A percentile compares a stretch with the other conserved stretches of the same genome.
Conservation (phyloP, 2,797 vertebrate genomes). For the Okamejei kenojei region DNA sequence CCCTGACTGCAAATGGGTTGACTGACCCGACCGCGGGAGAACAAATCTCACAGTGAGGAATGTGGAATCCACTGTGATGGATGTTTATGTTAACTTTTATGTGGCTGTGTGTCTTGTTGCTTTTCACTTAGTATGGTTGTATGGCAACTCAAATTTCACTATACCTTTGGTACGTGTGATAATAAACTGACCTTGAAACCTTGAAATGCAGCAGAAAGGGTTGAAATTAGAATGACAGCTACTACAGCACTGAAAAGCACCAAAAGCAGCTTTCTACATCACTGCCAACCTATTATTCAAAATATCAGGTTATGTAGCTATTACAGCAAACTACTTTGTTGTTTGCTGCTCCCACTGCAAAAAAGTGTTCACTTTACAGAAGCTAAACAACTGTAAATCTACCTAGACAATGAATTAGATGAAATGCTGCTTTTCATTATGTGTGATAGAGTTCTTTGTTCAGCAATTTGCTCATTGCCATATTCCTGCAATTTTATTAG, state of each 20-base stretch:
- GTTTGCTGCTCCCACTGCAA: background rate
- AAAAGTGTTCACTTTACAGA: background rate
- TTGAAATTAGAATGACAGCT: background rate
- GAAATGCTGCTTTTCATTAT: background rate
- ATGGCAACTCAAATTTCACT: no score
- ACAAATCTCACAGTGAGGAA: no score
- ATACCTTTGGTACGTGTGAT: no score
- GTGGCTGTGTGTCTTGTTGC: no score
- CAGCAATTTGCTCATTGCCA: background rate
- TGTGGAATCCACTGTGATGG: no score
- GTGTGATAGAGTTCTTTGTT: background rate
- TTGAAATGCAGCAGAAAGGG: no score
- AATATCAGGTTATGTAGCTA: background rate
- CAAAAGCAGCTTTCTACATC: background rate
- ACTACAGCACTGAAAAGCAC: background rate
- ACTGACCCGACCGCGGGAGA: no score
- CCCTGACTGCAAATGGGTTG: no score
- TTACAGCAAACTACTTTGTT: background rate
- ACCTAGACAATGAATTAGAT: background rate
- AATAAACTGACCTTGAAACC: no score
- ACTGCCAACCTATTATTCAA: background rate
- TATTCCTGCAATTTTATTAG: background rate
- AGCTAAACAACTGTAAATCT: background rate
- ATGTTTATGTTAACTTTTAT: no score
- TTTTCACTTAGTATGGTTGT: no score